Percentiles rank a stretch among this genome's conserved stretches.
These are phyloP conservation scores for Leptothorax acervorum DNA, from an alignment of 2,888 invertebrate species.

Conservation along the genomic window DNA sequence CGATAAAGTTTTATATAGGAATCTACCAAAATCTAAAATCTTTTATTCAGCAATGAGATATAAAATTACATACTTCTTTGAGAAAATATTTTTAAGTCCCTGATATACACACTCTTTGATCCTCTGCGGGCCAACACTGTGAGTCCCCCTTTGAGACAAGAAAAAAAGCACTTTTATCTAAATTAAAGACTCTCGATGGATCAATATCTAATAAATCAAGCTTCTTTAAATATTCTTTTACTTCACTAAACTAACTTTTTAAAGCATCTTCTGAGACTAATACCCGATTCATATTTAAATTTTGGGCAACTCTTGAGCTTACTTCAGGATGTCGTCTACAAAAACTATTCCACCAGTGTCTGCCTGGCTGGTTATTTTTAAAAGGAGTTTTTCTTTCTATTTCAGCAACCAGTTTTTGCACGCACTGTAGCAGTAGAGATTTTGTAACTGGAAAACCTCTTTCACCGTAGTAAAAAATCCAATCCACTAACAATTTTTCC, in stretches of 20 bases:
- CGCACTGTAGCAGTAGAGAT: no score
- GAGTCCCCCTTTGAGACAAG: neutral
- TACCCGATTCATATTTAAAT: neutral
- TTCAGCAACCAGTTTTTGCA: no score
- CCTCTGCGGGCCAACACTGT: neutral
- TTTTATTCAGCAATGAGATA: neutral
- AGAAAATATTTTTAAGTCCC: no score
- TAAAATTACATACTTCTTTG: neutral
- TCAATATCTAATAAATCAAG: neutral
- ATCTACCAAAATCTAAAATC: neutral
- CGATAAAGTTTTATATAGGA: neutral
- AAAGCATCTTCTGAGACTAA: neutral
- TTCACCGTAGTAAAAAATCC: no score
- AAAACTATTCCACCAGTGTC: neutral
- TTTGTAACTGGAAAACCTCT: no score
- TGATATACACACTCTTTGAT: no score
- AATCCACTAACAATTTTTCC: no score
- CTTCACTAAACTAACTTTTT: neutral
- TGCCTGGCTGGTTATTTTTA: no score
- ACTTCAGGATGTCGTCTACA: neutral
- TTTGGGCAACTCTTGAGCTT: neutral
- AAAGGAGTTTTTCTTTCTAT: no score
- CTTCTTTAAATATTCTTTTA: neutral
- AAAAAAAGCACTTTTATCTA: constrained; percentile 6
- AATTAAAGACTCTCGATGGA: neutral